Conservation (phyloP, 64 coral and sea anemone species). For the Catalaphyllia jardinei region DNA sequence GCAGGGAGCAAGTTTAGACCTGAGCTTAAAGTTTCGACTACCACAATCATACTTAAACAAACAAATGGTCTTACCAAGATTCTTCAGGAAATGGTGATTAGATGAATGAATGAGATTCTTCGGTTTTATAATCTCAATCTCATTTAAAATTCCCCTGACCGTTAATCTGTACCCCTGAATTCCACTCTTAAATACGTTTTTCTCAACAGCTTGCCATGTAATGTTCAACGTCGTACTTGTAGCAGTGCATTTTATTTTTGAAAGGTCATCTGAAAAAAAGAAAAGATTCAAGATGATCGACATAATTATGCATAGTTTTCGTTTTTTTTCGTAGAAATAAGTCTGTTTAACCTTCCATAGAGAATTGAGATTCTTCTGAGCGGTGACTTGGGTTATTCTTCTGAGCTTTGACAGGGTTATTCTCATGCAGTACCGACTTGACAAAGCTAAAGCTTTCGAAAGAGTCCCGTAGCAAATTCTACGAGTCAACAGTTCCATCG, state of each 20-base stretch:
- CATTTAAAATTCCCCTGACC: neutral
- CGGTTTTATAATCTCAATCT: neutral
- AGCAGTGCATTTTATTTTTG: neutral
- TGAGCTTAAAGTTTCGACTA: too few species aligned
- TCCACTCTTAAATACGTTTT: neutral
- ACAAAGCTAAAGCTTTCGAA: too few species aligned
- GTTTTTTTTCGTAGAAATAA: too few species aligned
- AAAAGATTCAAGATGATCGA: neutral
- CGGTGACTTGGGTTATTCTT: too few species aligned
- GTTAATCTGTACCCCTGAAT: neutral
- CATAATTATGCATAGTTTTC: neutral
- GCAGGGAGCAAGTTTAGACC: too few species aligned
- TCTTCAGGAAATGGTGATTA: neutral
- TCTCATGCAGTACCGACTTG: too few species aligned
- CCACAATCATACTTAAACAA: neutral
- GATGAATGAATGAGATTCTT: neutral
- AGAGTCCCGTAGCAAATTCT: too few species aligned
- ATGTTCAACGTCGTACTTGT: constrained; percentile 6
- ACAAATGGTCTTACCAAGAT: neutral
- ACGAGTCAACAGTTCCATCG: too few species aligned
- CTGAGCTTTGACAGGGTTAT: too few species aligned
- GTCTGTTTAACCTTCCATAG: too few species aligned
- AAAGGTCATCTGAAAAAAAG: constrained; percentile 21
- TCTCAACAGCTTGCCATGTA: neutral
- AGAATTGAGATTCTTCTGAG: too few species aligned